Base-by-base conservation (phyloP, 2,888 invertebrate species). In the Melinaea menophilus region DNA sequence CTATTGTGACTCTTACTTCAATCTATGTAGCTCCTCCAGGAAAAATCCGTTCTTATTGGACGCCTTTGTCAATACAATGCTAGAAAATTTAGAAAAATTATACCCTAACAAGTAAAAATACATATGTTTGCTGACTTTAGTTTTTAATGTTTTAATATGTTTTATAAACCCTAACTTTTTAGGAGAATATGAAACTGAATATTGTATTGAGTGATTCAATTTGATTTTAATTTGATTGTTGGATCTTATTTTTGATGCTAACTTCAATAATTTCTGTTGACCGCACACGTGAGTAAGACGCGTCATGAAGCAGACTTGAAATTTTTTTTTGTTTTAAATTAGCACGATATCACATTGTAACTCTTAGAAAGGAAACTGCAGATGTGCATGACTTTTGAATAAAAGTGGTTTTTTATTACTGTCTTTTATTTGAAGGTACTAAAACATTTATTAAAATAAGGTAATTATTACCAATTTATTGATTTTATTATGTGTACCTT, bases 341-440 rank as follows among this genome's bases (percentile, higher is more conserved):
- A 85, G 85, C 85, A 86, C 85, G 74, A 79, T 84, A 83, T 84
- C 84, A 86, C 84, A 74, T 78, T 80, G 82, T 85, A 82, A 86
- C 75, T 81, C 79, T 81, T 85, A 84, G 86, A 69, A 77, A 81
- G 82, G 81, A 79, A 83, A 81, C 74, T 81, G 88, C 89, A 90
- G 89, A 82, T 83, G 85, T 88, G 88, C 89, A 90, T 90, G 90
- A 86, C 75, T 83, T 87, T 84, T 82, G 80, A 87, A 86, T 88
- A 88, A 82, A 86, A 79, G 78, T 88, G 88, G 88, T 85, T 89
- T 89, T 88, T 88, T 84, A 86, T 67, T 12, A 65, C 13, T 62
- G 73, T 47, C 41, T 73, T 84, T 85, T 71, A 74, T 81, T 81
- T 75, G 3, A 58, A 7, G 33, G 31, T 13, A 11, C n/a, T 48